A percentile compares a stretch with the other conserved stretches of the same genome.
Conservation (phyloP, 2,888 invertebrate species). For the Antheraea assamensis region DNA sequence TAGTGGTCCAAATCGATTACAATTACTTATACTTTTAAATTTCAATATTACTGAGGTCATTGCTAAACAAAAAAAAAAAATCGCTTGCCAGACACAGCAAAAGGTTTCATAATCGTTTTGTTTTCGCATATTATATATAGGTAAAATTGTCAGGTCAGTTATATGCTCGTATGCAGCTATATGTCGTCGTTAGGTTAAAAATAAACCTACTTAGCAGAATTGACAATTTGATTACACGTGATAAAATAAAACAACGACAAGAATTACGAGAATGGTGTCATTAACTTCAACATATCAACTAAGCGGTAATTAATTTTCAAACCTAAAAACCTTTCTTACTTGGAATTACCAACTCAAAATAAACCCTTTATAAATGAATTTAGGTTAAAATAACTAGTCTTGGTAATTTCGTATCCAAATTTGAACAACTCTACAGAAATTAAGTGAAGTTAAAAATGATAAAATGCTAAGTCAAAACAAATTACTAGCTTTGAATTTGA, state of each 20-base stretch:
- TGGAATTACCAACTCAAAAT: background rate
- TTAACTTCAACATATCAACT: background rate
- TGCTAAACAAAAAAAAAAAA: no score
- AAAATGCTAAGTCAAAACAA: no score
- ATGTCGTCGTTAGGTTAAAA: background rate
- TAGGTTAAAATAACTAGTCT: no score
- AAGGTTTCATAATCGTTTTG: no score
- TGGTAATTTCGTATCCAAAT: no score
- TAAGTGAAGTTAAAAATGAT: no score
- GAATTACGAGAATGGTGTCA: constrained; percentile 1
- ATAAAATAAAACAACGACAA: constrained; percentile 4
- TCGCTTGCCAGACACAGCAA: no score
- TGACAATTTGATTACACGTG: background rate
- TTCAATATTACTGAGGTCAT: no score
- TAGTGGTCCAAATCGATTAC: no score
- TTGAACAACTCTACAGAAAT: no score
- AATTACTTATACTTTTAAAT: no score
- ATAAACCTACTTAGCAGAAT: background rate
- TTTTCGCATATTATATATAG: background rate
- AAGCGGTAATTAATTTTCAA: background rate
- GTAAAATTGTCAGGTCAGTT: background rate
- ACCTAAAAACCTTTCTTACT: background rate
- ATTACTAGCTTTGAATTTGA: no score
- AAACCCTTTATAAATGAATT: background rate
- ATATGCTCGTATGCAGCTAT: background rate